Percentiles rank a stretch among this genome's conserved stretches.
Evolutionary conservation across 1,140 invertebrate species (phyloP).

Genomic region (Cotesia typhae): DNA sequence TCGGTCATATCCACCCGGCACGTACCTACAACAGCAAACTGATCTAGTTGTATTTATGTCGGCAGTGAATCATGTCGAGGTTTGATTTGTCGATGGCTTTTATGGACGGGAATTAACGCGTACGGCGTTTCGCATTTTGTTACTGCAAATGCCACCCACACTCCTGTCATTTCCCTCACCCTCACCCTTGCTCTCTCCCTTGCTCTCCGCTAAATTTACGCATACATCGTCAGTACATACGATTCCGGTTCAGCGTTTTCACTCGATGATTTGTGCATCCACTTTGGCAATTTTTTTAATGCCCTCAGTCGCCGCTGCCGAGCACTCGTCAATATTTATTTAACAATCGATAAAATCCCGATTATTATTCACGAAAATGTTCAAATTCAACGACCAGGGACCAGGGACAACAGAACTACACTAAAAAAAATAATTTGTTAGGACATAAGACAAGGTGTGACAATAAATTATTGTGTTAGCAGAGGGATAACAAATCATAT

Average conservation of each 20-base stretch:
- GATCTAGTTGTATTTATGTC: conserved; percentile 66
- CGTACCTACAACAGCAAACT: conserved; percentile 56
- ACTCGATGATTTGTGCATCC: conserved; percentile 59
- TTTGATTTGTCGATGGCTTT: conserved; percentile 68
- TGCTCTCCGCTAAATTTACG: conserved; percentile 1
- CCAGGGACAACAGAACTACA: no score
- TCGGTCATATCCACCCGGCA: conserved; percentile 54
- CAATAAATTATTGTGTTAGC: no score
- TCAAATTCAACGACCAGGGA: no score
- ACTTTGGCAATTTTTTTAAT: conserved; percentile 60
- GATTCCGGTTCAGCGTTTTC: conserved; percentile 53
- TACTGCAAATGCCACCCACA: conserved; percentile 57
- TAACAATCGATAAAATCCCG: conserved; percentile 3
- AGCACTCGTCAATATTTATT: conserved; percentile 17
- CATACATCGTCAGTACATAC: conserved; percentile 36
- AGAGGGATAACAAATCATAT: no score
- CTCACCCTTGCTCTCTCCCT: conserved; percentile 13
- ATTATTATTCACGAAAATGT: neutral
- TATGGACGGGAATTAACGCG: conserved; percentile 65
- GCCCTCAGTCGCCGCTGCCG: conserved; percentile 17
- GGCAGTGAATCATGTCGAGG: conserved; percentile 64
- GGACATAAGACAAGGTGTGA: no score
- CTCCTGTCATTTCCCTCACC: conserved; percentile 36
- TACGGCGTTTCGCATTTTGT: conserved; percentile 63
- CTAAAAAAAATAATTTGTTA: no score